phyloP scores from a whole-genome alignment of 1,140 invertebrate genomes.

The Lerema accius region DNA sequence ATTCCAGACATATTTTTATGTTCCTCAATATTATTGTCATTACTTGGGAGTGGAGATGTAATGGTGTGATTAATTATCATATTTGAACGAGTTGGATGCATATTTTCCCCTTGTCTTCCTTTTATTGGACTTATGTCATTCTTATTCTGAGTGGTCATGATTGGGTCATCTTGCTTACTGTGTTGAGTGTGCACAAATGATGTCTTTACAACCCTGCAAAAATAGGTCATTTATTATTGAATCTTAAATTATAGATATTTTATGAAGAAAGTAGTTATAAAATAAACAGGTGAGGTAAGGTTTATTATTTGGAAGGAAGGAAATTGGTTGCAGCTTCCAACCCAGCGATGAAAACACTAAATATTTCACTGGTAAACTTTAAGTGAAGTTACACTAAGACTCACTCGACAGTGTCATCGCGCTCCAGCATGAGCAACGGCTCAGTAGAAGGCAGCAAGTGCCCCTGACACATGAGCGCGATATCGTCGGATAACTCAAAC shows the following conservation, averaged over 20 bases:
- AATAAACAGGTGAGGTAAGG: no score
- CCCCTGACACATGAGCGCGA: conserved; percentile 35
- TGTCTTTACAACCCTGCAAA: background rate
- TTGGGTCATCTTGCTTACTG: background rate
- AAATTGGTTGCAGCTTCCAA: no score
- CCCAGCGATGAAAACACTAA: no score
- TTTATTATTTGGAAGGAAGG: no score
- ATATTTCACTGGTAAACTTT: no score
- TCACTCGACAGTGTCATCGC: conserved; percentile 41
- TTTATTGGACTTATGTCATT: background rate
- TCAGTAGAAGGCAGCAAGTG: conserved; percentile 46
- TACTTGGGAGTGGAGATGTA: background rate
- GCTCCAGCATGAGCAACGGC: conserved; percentile 39
- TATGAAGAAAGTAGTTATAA: background rate
- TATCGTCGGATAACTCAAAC: conserved; percentile 35
- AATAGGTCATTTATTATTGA: background rate
- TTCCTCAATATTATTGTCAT: background rate
- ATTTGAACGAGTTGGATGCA: background rate
- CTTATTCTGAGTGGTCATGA: background rate
- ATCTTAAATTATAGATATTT: background rate
- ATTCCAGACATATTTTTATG: background rate
- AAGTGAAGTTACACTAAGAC: conserved; percentile 6
- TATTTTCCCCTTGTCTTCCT: background rate
- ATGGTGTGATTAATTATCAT: background rate
- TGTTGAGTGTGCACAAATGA: background rate